These are phyloP conservation scores for Netelia inedita DNA, from an alignment of 2,888 invertebrate genomes.

Conservation along the genomic window DNA sequence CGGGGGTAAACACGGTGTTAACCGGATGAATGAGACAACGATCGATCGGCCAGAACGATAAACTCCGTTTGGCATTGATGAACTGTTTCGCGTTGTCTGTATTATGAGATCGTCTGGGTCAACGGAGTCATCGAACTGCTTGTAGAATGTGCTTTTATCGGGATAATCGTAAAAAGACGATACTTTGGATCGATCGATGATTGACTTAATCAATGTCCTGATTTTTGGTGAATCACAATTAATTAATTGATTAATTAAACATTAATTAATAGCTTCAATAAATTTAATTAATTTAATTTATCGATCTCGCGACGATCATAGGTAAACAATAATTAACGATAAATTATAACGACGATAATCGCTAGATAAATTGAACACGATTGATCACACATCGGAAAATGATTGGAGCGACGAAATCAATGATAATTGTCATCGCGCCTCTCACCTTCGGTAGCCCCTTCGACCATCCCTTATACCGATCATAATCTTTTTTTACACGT, in stretches of 20 bases:
- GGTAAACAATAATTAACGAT: too few relatives aligned
- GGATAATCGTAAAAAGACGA: neutral
- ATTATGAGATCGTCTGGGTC: too few relatives aligned
- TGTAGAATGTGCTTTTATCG: neutral
- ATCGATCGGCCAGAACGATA: neutral
- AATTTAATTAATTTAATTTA: neutral
- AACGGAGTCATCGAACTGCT: neutral
- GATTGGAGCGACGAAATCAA: slow-evolving; percentile 18
- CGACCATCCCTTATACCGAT: neutral
- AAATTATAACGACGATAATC: too few relatives aligned
- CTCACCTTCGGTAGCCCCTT: neutral
- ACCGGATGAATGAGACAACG: neutral
- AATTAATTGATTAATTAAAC: too few relatives aligned
- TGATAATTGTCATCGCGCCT: slow-evolving; percentile 27
- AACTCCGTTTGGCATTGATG: too few relatives aligned
- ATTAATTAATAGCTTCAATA: too few relatives aligned
- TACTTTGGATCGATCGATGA: neutral
- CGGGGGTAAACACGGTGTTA: neutral
- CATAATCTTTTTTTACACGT: slow-evolving; percentile 7
- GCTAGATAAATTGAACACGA: neutral
- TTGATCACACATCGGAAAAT: slow-evolving; percentile 5
- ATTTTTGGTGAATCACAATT: too few relatives aligned
- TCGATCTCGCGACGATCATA: neutral
- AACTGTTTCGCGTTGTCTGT: too few relatives aligned
- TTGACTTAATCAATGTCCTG: too few relatives aligned